Conservation (phyloP, 2,888 invertebrate species). For the Drosophila hamatofila region DNA sequence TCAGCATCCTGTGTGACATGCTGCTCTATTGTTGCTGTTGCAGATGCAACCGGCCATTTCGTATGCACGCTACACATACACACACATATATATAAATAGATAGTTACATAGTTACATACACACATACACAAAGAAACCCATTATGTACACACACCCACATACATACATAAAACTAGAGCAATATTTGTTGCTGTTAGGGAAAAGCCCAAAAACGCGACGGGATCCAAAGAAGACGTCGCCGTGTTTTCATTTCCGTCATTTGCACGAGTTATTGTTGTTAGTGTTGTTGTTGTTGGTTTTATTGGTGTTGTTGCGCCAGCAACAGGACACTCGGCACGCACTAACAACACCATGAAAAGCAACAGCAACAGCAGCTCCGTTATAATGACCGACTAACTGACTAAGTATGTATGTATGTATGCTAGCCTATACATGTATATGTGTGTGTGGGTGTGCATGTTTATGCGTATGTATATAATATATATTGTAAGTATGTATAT, state of each 20-base stretch:
- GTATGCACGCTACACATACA: background rate
- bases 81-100: background rate
- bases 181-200: conserved; percentile 23
- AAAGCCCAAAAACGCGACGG: conserved; percentile 12
- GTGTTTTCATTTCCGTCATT: conserved; percentile 49
- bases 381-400: conserved; percentile 76
- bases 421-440: conserved; percentile 9
- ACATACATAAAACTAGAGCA: conserved; percentile 7
- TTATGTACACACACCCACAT: background rate
- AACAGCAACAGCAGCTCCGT: conserved; percentile 31
- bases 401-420: conserved; percentile 42
- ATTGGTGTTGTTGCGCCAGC: conserved; percentile 54
- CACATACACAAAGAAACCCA: background rate
- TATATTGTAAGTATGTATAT: background rate
- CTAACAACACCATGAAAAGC: conserved; percentile 23
- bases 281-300: conserved; percentile 38
- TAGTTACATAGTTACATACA: background rate
- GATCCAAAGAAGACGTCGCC: conserved; percentile 15
- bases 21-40: conserved; percentile 17
- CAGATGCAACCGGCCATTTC: conserved; percentile 11
- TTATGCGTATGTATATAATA: background rate
- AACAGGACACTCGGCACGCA: conserved; percentile 66
- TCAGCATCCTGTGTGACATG: conserved; percentile 45
- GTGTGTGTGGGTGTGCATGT: conserved; percentile 8
- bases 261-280: conserved; percentile 16